Base-by-base conservation (phyloP, 1,140 invertebrate genomes). In the Eurosta solidaginis region DNA sequence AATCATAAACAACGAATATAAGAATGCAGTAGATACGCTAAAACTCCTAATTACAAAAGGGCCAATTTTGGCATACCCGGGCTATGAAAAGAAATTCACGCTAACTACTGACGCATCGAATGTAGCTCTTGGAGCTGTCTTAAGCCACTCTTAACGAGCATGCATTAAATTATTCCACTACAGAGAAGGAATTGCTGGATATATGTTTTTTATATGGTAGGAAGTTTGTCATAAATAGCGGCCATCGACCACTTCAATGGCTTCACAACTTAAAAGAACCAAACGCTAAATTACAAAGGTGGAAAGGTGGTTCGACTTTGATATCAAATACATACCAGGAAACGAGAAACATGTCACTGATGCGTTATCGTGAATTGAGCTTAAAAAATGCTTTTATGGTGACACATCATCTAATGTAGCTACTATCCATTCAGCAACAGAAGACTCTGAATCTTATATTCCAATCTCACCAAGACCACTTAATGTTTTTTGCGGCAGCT, bases 121-220 rank as follows among this genome's bases (percentile, higher is more conserved):
- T 3, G 36, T 78, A 33, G 59, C 77, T 2, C 20, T 78, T 29
- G 54, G 77, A 17, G 77, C 77, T 29, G 59, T 78, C 20, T 40
- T 78, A 33, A 68, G 54, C 7, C 77, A 77, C 77, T 3, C 42
- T 77, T n/a, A 77, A 63, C 47, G 77, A 77, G 20, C 59, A 77
- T 68, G 77, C 63, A 29, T 3, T 47, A n/a, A 45, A 77, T 36
- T 77, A 68, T 14, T 63, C 52, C 10, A 40, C 52, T 17, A 59
- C 54, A 1, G 52, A 77, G 20, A 77, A 49, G 29, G 77, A 77
- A 36, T 33, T 77, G 14, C 29, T 77, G 17, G 77, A 52, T 1
- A 59, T 68, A n/a, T 52, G 63, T 36, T 77, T 68, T 17, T 22
- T 77, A 22, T 77, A 63, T 68, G 77, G 77, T 3, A 42, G 77